Evolutionary conservation across 2,888 invertebrate genomes (phyloP).

Genomic region (Rhopalosiphum nymphaeae): DNA sequence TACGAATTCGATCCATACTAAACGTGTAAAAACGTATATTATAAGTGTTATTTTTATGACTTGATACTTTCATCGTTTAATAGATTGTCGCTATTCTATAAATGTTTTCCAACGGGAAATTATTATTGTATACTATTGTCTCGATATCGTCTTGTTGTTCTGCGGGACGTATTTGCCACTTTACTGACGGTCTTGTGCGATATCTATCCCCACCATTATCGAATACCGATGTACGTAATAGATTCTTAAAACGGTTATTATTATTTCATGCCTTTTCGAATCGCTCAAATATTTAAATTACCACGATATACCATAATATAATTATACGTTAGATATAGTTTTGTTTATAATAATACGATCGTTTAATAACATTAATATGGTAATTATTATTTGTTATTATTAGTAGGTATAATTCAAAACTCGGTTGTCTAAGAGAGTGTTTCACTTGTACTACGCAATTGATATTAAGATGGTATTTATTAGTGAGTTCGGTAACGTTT

Average conservation of each 20-base stretch:
- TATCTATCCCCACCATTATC: background rate
- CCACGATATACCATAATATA: background rate
- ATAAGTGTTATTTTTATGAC: background rate
- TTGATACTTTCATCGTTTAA: background rate
- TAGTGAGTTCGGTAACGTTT: background rate
- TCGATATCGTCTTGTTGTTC: background rate
- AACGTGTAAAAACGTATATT: background rate
- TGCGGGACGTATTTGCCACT: background rate
- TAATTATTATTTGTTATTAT: too few species aligned
- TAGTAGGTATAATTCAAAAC: background rate
- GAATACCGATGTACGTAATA: background rate
- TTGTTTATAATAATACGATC: background rate
- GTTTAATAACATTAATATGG: background rate
- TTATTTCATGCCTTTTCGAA: conserved; percentile 17
- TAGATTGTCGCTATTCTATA: background rate
- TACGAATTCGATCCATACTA: background rate
- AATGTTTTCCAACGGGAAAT: background rate
- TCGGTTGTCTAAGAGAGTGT: conserved; percentile 3
- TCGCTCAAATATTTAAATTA: conserved; percentile 38
- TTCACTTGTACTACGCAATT: background rate
- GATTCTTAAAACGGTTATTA: background rate
- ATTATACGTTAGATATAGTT: background rate
- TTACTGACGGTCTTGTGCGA: background rate
- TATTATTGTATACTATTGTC: background rate
- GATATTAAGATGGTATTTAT: background rate